Evolutionary conservation across 1,140 invertebrate genomes (phyloP).

Genomic region (Steinernema feltiae): DNA sequence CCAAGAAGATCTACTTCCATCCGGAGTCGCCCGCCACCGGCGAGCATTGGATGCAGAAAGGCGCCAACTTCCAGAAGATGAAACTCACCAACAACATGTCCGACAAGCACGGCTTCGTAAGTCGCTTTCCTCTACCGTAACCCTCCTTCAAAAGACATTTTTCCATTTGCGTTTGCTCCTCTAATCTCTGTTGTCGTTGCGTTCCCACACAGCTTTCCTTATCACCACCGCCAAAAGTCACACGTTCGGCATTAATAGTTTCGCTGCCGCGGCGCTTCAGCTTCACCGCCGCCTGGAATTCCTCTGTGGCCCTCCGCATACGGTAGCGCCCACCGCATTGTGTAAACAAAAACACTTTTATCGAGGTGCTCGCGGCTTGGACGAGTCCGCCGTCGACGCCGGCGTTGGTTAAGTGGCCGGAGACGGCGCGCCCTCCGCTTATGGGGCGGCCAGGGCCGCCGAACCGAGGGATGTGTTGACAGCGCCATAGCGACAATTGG

Average conservation of each 20-base stretch:
- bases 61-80: constrained; percentile 92
- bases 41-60: constrained; percentile 95
- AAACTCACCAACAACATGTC: constrained; percentile 97
- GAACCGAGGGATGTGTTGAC: neutral
- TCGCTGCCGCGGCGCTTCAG: neutral
- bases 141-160: no score
- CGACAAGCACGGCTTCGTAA: constrained; percentile 96
- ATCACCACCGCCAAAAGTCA: constrained; percentile 8
- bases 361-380: neutral
- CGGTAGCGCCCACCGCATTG: constrained; percentile 6
- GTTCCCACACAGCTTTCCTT: neutral
- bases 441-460: neutral
- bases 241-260: neutral
- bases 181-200: neutral
- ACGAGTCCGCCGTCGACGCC: neutral
- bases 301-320: neutral
- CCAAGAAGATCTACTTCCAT: constrained; percentile 84
- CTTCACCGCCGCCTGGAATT: neutral
- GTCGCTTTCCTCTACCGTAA: constrained; percentile 59
- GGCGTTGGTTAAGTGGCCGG: neutral
- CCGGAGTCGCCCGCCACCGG: constrained; percentile 93
- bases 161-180: no score
- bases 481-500: constrained; percentile 12
- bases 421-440: no score
- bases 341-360: constrained; percentile 6